Conservation (phyloP, 2,888 invertebrate species). For the Sepiola atlantica region DNA sequence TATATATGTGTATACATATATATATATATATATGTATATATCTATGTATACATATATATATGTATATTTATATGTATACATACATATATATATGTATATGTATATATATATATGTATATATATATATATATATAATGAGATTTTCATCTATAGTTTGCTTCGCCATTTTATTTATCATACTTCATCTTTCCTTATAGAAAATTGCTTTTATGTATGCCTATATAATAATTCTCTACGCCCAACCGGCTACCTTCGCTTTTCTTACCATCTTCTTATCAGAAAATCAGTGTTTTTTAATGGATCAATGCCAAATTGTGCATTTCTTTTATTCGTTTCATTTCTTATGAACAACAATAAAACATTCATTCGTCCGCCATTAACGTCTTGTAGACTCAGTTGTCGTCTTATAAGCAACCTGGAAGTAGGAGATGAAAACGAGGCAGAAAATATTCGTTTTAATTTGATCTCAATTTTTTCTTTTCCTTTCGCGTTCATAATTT, state of each 20-base stretch:
- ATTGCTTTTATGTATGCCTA: background rate
- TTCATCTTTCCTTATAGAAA: background rate
- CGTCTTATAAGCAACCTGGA: background rate
- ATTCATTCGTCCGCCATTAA: background rate
- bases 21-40: background rate
- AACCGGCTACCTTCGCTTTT: background rate
- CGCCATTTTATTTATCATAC: background rate
- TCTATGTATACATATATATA: background rate
- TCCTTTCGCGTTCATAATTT: background rate
- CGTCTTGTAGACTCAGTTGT: background rate
- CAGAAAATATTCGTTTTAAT: background rate
- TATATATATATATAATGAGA: background rate
- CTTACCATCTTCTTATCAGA: background rate
- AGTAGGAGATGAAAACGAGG: background rate
- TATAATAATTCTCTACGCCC: background rate
- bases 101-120: background rate
- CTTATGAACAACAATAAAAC: slow-evolving; percentile 8
- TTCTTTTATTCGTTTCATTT: background rate
- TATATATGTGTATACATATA: too few species aligned
- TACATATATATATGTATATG: too few species aligned
- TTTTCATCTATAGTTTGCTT: background rate
- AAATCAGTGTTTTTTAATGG: background rate
- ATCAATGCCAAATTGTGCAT: background rate
- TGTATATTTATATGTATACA: background rate
- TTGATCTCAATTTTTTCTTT: background rate